These are phyloP conservation scores for Babyrousa celebensis DNA, from an alignment of 2,797 vertebrate genomes.

Conservation along the genomic window DNA sequence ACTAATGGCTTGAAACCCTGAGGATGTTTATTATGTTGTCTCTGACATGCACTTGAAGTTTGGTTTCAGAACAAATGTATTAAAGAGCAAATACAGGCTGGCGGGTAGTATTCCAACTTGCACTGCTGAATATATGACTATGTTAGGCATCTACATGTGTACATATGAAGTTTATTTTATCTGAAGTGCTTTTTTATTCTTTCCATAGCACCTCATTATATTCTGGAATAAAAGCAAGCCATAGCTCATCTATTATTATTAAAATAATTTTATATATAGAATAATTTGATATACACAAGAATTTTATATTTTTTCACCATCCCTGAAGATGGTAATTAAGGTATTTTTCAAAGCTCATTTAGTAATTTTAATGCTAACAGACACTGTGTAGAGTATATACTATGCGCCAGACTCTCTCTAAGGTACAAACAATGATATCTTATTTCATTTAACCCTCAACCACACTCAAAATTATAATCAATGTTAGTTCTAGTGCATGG, in stretches of 20 bases:
- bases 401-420: background rate
- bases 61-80: slow-evolving; percentile 48
- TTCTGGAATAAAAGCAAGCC: slow-evolving; percentile 26
- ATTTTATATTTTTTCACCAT: background rate
- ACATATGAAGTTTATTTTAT: background rate
- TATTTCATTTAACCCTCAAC: background rate
- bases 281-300: background rate
- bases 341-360: background rate
- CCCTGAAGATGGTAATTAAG: background rate
- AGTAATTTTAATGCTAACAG: background rate
- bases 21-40: slow-evolving; percentile 61
- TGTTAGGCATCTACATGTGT: background rate
- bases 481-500: background rate
- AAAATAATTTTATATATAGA: background rate
- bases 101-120: slow-evolving; percentile 37
- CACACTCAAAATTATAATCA: background rate
- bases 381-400: background rate
- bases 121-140: background rate
- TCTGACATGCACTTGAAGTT: slow-evolving; percentile 37
- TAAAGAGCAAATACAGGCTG: slow-evolving; percentile 41
- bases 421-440: background rate
- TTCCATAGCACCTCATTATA: background rate
- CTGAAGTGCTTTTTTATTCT: slow-evolving; percentile 18
- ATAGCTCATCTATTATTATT: background rate
- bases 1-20: slow-evolving; percentile 72